phyloP scores from a whole-genome alignment of 64 coral and sea anemone genomes.

The Platygyra sinensis region DNA sequence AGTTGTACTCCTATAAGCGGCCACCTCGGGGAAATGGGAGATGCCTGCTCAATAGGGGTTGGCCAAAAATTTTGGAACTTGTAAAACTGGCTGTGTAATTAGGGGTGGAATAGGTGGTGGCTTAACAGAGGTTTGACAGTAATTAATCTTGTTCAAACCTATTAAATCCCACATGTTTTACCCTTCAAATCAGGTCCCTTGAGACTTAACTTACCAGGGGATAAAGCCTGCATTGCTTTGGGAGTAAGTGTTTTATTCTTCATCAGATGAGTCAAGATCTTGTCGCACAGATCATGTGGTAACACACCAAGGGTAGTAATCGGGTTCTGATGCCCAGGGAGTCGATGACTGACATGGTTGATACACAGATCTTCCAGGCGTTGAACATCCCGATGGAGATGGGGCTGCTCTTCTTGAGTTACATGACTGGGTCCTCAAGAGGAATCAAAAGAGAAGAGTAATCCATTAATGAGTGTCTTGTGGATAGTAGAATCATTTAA shows the following conservation, averaged over 20 bases:
- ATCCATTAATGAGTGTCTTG: background rate
- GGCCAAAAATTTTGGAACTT: too few species aligned
- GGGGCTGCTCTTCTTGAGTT: conserved; percentile 31
- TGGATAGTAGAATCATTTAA: background rate
- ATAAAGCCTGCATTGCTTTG: conserved; percentile 88
- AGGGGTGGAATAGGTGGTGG: too few species aligned
- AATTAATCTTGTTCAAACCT: too few species aligned
- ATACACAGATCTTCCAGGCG: conserved; percentile 72
- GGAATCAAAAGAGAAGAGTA: background rate
- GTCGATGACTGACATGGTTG: conserved; percentile 60
- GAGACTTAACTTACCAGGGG: conserved; percentile 59
- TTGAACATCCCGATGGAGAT: conserved; percentile 68
- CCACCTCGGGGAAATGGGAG: too few species aligned
- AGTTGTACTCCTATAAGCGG: too few species aligned
- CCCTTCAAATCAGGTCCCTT: too few species aligned
- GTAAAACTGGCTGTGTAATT: too few species aligned
- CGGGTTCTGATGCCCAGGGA: conserved; percentile 76
- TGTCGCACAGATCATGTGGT: conserved; percentile 84
- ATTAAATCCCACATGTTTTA: too few species aligned
- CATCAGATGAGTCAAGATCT: conserved; percentile 70
- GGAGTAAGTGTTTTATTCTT: conserved; percentile 82
- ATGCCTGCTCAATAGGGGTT: too few species aligned
- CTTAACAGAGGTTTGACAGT: too few species aligned
- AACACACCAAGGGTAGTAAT: conserved; percentile 65
- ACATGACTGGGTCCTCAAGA: background rate